Evolutionary conservation across 2,797 vertebrate genomes (phyloP).

Genomic region (Lacerta viridis): DNA sequence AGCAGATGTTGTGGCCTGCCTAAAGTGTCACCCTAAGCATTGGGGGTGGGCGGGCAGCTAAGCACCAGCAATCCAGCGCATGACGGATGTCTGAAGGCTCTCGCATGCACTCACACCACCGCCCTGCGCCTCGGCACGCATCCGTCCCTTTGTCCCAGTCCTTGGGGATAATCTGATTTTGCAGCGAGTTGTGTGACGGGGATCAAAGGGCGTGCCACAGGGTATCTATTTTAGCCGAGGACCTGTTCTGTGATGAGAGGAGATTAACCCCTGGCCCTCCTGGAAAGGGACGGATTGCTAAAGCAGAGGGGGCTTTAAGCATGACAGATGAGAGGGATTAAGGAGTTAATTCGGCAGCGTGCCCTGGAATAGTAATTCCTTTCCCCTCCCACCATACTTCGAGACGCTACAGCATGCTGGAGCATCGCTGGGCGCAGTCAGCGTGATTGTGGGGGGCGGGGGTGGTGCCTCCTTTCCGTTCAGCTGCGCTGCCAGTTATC

Average conservation of each 20-base stretch:
- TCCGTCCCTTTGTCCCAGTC: not conserved
- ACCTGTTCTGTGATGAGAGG: not conserved
- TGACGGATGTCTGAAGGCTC: not conserved
- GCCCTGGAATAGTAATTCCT: constrained; percentile 7
- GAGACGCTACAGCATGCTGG: constrained; percentile 51
- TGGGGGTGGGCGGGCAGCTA: not conserved
- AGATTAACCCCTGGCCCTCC: constrained; percentile 59
- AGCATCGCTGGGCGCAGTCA: not conserved
- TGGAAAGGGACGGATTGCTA: constrained; percentile 33
- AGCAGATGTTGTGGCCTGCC: not conserved
- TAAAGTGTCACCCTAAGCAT: not conserved
- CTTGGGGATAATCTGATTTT: not conserved
- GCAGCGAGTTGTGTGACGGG: not conserved
- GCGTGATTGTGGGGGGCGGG: not conserved
- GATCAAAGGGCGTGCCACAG: constrained; percentile 12
- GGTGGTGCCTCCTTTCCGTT: not conserved
- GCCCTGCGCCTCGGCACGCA: not conserved
- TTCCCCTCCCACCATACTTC: not conserved
- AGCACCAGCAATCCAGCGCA: not conserved
- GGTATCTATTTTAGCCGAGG: constrained; percentile 22
- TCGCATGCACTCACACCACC: not conserved
- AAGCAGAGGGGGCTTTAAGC: constrained; percentile 24
- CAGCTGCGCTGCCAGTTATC: constrained; percentile 28
- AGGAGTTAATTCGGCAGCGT: constrained; percentile 54
- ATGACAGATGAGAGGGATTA: constrained; percentile 46